Evolutionary conservation across 2,888 invertebrate genomes (phyloP), one percentile per base, ranked within the genome.

Genomic region (Yponomeuta plumbellus): DNA sequence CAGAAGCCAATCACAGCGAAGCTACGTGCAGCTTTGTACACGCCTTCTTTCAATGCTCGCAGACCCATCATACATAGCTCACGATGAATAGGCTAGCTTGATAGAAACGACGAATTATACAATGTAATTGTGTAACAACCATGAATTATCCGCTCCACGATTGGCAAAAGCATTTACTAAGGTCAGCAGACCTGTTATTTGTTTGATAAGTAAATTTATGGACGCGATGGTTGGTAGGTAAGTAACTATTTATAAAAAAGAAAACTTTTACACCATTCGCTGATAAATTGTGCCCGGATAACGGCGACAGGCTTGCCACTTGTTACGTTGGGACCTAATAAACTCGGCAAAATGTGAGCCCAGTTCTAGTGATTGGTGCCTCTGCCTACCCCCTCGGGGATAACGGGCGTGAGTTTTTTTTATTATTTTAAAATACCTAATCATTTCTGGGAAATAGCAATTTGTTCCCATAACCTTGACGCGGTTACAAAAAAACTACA

Each of bases 1-100:
- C 69, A 72, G 75, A 77, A 71, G 75, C 88, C 88, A 88, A 89
- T 89, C 75, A 74, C 73, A 73, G 76, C 68, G 71, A 70, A 34
- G 71, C 73, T 76, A 77, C 76, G 71, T 76, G 75, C 71, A 73
- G 72, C 74, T 77, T 78, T 83, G 80, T 83, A 85, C 83, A 81
- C 88, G 86, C 88, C 88, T 73, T 86, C 86, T 76, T 76, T 57
- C 34, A 75, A 71, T 74, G 74, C 78, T 63, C 11, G 21, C 44
- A 2, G 44, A 44, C 44, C 11, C 44, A 13, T 11, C 44, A 44
- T 8, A 52, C 44, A 52, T 4, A 13, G 17, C 34, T 34, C 34
- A 34, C 8, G 34, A 6, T 34, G 34, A 34, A 34, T 34, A 34
- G 6, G 34, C 34, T 8, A 34, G 34, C 34, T 34, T 34, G 8